Evolutionary conservation across 2,113 vertebrate genomes (phyloP).

Genomic region (Arizona elegans): DNA sequence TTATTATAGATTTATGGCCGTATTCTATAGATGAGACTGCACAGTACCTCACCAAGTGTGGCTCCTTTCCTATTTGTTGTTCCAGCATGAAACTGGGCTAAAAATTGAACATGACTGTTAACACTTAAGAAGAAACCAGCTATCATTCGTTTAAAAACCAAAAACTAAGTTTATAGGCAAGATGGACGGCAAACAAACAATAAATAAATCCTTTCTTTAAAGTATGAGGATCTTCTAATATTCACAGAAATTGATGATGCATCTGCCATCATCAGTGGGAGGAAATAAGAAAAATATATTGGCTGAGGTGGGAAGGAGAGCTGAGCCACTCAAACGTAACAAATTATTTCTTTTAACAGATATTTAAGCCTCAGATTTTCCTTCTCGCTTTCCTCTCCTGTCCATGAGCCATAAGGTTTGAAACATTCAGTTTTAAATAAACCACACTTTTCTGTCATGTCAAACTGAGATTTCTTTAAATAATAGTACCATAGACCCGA

Average conservation of each 20-base stretch:
- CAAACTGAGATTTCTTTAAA: background rate
- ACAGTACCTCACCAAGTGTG: constrained; percentile 70
- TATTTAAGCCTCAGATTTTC: background rate
- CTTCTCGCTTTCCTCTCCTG: background rate
- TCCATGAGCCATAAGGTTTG: background rate
- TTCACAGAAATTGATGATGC: background rate
- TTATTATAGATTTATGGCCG: constrained; percentile 78
- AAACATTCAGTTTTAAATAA: background rate
- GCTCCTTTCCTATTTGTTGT: constrained; percentile 57
- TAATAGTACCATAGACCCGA: too few species aligned
- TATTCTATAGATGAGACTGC: constrained; percentile 75
- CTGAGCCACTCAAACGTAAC: background rate
- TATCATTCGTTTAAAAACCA: background rate
- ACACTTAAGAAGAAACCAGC: background rate
- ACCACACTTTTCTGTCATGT: background rate
- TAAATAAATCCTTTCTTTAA: background rate
- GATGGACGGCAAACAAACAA: background rate
- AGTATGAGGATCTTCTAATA: background rate
- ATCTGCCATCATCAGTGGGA: background rate
- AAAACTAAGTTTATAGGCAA: background rate
- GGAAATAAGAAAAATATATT: background rate
- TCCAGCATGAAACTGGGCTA: constrained; percentile 57
- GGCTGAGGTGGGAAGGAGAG: background rate
- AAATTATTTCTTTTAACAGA: background rate
- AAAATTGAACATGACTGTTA: constrained; percentile 35